These are phyloP conservation scores for Octopus sinensis DNA, from an alignment of 1,140 invertebrate species.

Conservation along the genomic window DNA sequence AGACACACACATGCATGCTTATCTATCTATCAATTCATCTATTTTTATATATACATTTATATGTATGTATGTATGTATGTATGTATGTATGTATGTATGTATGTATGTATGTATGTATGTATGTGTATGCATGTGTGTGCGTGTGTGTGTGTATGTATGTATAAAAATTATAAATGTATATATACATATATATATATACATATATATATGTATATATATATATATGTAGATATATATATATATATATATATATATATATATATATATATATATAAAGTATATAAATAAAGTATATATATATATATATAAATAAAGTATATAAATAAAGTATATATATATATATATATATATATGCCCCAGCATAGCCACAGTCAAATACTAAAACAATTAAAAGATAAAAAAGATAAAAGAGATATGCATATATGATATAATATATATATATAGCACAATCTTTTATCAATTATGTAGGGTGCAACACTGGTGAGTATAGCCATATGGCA, in stretches of 20 bases:
- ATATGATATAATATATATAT: too few species aligned
- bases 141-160: too few species aligned
- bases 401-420: too few species aligned
- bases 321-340: neutral
- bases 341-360: too few species aligned
- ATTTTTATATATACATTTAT: constrained; percentile 8
- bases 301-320: neutral
- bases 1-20: neutral
- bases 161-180: too few species aligned
- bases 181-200: neutral
- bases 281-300: neutral
- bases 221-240: neutral
- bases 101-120: neutral
- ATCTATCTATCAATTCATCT: neutral
- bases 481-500: too few species aligned
- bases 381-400: too few species aligned
- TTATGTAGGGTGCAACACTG: too few species aligned
- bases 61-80: neutral
- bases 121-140: too few species aligned
- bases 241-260: neutral
- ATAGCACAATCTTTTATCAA: too few species aligned
- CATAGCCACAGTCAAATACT: too few species aligned
- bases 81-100: neutral
- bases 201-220: neutral
- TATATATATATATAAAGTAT: neutral